These are phyloP conservation scores for Xiphydria camelus DNA, from an alignment of 2,888 invertebrate genomes.

Conservation along the genomic window DNA sequence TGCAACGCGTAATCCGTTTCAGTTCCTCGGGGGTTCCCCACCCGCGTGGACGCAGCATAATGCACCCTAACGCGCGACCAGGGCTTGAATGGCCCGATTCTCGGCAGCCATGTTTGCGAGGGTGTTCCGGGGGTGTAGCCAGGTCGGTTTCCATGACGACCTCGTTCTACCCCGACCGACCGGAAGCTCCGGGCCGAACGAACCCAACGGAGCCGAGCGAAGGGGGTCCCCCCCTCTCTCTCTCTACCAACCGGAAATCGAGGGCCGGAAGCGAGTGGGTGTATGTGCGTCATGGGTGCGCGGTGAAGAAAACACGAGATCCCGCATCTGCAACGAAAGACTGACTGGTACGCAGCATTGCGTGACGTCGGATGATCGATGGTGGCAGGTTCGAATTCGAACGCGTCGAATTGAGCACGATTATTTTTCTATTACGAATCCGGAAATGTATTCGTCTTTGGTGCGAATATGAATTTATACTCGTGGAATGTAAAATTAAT, in stretches of 20 bases:
- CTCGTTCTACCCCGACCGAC: constrained; percentile 39
- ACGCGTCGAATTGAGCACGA: too few relatives aligned
- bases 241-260: constrained; percentile 1
- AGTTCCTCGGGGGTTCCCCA: too few relatives aligned
- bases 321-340: too few relatives aligned
- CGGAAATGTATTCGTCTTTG: too few relatives aligned
- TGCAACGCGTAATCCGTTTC: too few relatives aligned
- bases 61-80: too few relatives aligned
- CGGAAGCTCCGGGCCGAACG: constrained; percentile 34
- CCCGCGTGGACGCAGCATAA: too few relatives aligned
- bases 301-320: constrained; percentile 27
- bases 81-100: constrained; percentile 14
- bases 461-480: too few relatives aligned
- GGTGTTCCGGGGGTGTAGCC: constrained; percentile 46
- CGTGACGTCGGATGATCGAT: constrained; percentile 39
- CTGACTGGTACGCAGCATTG: constrained; percentile 34
- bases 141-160: constrained; percentile 44
- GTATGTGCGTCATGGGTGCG: not conserved
- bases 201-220: not conserved
- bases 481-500: too few relatives aligned
- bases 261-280: not conserved
- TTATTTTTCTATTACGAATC: too few relatives aligned
- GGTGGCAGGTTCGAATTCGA: constrained; percentile 14
- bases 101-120: constrained; percentile 40
- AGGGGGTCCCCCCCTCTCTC: not conserved